Conservation (phyloP, 2,888 invertebrate species). For the Apeira syringaria region DNA sequence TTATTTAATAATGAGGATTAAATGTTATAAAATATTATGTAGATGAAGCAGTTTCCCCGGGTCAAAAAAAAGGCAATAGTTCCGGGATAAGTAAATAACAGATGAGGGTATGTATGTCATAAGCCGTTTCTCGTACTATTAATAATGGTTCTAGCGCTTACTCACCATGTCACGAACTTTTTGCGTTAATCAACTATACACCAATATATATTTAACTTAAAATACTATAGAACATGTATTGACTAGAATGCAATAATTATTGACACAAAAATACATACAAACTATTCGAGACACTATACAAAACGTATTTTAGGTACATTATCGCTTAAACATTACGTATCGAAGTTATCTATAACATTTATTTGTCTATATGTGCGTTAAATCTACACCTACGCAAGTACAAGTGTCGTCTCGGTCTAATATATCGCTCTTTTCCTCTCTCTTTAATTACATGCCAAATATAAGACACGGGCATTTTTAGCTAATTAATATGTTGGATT, state of each 20-base stretch:
- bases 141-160: too few relatives aligned
- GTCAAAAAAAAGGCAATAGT: too few relatives aligned
- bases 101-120: too few relatives aligned
- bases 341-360: conserved; percentile 14
- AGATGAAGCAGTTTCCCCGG: too few relatives aligned
- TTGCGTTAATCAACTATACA: too few relatives aligned
- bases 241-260: conserved; percentile 18
- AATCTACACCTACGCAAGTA: conserved; percentile 14
- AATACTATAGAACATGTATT: conserved; percentile 14
- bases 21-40: too few relatives aligned
- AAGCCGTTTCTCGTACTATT: too few relatives aligned
- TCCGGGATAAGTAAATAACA: too few relatives aligned
- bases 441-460: background rate
- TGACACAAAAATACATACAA: conserved; percentile 1
- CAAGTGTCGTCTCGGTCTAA: conserved; percentile 20
- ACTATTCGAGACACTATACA: conserved; percentile 7
- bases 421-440: conserved; percentile 8
- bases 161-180: too few relatives aligned
- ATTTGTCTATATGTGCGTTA: conserved; percentile 30
- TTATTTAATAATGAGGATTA: too few relatives aligned
- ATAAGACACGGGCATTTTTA: background rate
- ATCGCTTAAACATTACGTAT: conserved; percentile 18
- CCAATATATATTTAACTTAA: too few relatives aligned
- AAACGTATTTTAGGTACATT: conserved; percentile 14
- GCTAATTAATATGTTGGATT: too few relatives aligned